These are phyloP conservation scores for Pararge aegeria DNA, from an alignment of 1,140 invertebrate species.

Conservation along the genomic window DNA sequence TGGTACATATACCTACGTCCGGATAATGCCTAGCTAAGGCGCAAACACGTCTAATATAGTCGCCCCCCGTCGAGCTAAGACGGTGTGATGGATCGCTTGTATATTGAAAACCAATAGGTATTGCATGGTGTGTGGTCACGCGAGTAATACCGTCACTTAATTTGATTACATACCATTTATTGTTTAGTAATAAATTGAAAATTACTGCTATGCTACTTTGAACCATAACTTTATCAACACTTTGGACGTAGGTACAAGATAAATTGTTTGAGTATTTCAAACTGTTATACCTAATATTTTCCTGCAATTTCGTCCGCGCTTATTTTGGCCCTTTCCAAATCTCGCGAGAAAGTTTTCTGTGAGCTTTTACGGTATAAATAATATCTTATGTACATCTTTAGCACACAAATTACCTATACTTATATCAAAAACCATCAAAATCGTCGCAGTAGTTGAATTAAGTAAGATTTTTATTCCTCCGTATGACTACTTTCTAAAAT, in stretches of 20 bases:
- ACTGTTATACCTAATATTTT: no score
- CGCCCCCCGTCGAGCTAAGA: constrained; percentile 67
- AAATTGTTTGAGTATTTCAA: neutral
- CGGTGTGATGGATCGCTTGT: constrained; percentile 69
- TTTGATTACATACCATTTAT: constrained; percentile 24
- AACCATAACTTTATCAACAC: neutral
- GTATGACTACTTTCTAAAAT: no score
- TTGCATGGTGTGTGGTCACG: constrained; percentile 55
- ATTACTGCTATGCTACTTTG: constrained; percentile 1
- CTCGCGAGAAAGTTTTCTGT: no score
- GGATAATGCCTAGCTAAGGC: constrained; percentile 32
- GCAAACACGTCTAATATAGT: constrained; percentile 64
- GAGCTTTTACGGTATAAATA: no score
- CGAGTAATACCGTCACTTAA: constrained; percentile 39
- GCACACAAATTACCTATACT: no score
- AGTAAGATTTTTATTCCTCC: no score
- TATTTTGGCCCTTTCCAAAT: no score
- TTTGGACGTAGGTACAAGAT: neutral
- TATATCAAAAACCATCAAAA: no score
- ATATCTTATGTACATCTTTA: no score
- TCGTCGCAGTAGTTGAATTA: no score
- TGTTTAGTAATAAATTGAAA: constrained; percentile 20
- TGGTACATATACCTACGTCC: constrained; percentile 7
- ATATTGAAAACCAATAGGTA: constrained; percentile 74
- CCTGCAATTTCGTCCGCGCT: no score